Percentiles rank a stretch among this genome's conserved stretches.
Evolutionary conservation across 1,140 invertebrate genomes (phyloP).

Genomic region (Atta cephalotes): DNA sequence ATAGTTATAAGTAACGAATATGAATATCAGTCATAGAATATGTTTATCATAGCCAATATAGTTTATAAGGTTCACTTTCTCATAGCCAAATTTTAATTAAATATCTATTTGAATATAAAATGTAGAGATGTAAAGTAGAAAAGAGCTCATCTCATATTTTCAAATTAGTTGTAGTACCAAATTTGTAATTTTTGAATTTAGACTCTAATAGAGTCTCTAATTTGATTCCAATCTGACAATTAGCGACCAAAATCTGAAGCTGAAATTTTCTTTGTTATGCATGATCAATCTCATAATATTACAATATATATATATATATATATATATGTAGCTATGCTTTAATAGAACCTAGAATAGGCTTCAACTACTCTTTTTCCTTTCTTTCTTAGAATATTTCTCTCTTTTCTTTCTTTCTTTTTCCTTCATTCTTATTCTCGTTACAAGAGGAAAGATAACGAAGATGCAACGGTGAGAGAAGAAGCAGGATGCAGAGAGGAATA

Average conservation of each 20-base stretch:
- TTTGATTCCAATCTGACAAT: background rate
- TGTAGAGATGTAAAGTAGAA: background rate
- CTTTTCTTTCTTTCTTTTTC: constrained; percentile 8
- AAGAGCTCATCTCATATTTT: background rate
- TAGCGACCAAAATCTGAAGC: background rate
- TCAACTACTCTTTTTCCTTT: background rate
- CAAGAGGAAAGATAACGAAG: background rate
- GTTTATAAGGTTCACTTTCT: background rate
- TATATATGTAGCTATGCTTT: background rate
- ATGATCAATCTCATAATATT: background rate
- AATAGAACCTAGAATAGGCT: background rate
- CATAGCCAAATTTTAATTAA: background rate
- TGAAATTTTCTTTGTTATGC: constrained; percentile 4
- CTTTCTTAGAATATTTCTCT: background rate
- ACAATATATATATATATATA: background rate
- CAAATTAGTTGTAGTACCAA: background rate
- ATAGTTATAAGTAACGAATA: too few species aligned
- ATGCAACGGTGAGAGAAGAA: constrained; percentile 1
- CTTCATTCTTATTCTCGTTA: background rate
- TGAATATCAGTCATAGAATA: background rate
- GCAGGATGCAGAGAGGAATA: constrained; percentile 45
- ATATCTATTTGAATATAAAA: background rate
- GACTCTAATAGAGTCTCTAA: too few species aligned
- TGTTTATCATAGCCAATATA: background rate
- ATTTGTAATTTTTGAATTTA: background rate